phyloP scores from a whole-genome alignment of 2,888 invertebrate species.

The Drosophila dives region DNA sequence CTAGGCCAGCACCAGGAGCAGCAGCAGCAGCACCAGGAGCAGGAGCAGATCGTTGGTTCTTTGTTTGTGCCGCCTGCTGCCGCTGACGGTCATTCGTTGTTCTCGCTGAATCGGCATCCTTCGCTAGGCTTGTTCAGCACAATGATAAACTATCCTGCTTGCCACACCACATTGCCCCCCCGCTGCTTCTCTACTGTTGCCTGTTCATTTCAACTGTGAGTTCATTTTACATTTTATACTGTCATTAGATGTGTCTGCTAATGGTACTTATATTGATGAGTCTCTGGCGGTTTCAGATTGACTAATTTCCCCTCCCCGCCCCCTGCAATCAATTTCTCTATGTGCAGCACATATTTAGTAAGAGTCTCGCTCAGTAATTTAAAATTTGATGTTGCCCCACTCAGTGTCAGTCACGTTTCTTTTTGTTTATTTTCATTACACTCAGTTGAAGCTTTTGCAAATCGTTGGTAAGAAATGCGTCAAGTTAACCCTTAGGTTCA shows the following conservation, averaged over 20 bases:
- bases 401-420: slow-evolving; percentile 23
- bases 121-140: slow-evolving; percentile 57
- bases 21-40: not conserved
- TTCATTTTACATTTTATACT: slow-evolving; percentile 62
- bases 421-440: slow-evolving; percentile 21
- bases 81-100: slow-evolving; percentile 51
- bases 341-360: slow-evolving; percentile 22
- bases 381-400: slow-evolving; percentile 19
- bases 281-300: slow-evolving; percentile 32
- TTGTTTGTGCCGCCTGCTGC: slow-evolving; percentile 7
- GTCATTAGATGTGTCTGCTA: slow-evolving; percentile 55
- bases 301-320: slow-evolving; percentile 38
- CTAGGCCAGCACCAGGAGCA: not conserved
- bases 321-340: not conserved
- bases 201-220: slow-evolving; percentile 37
- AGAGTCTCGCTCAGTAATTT: slow-evolving; percentile 18
- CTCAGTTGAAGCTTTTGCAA: slow-evolving; percentile 31
- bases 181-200: not conserved
- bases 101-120: slow-evolving; percentile 61
- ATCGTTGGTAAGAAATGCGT: slow-evolving; percentile 41
- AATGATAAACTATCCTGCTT: slow-evolving; percentile 70
- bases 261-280: slow-evolving; percentile 53
- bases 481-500: slow-evolving; percentile 7
- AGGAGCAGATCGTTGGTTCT: not conserved
- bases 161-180: not conserved